These are phyloP conservation scores for Capromys pilorides DNA, from an alignment of 2,797 vertebrate species.

Conservation along the genomic window DNA sequence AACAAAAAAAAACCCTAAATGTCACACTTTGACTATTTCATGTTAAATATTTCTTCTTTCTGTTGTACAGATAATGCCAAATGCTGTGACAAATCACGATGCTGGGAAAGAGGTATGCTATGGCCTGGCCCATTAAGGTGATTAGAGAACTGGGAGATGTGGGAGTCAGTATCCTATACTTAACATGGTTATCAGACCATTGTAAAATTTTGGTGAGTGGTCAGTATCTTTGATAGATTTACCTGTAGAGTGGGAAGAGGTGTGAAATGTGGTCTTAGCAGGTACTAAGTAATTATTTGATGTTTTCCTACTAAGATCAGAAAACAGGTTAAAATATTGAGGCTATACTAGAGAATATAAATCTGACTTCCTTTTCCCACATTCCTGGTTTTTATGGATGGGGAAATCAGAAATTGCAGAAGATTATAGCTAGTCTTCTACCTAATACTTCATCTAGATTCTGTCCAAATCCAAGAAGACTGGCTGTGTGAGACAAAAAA, in stretches of 20 bases:
- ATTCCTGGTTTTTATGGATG: slow-evolving; percentile 16
- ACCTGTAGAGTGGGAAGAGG: background rate
- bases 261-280: slow-evolving; percentile 4
- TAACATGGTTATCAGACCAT: slow-evolving; percentile 18
- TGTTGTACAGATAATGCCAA: slow-evolving; percentile 27
- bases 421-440: slow-evolving; percentile 34
- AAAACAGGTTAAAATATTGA: slow-evolving; percentile 46
- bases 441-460: background rate
- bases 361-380: slow-evolving; percentile 33
- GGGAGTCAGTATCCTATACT: background rate
- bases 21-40: slow-evolving; percentile 41
- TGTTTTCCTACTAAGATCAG: slow-evolving; percentile 13
- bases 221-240: slow-evolving; percentile 28
- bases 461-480: background rate
- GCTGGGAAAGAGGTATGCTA: slow-evolving; percentile 13
- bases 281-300: background rate
- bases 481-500: background rate
- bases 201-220: slow-evolving; percentile 66
- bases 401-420: background rate
- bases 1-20: background rate
- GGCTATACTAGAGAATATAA: background rate
- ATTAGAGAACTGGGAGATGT: slow-evolving; percentile 54
- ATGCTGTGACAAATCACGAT: slow-evolving; percentile 9
- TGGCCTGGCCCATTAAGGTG: slow-evolving; percentile 11
- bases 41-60: slow-evolving; percentile 38